A percentile compares a stretch with the other conserved stretches of the same genome.
These are phyloP conservation scores for Nycteola revayana DNA, from an alignment of 2,888 invertebrate genomes.

Conservation along the genomic window DNA sequence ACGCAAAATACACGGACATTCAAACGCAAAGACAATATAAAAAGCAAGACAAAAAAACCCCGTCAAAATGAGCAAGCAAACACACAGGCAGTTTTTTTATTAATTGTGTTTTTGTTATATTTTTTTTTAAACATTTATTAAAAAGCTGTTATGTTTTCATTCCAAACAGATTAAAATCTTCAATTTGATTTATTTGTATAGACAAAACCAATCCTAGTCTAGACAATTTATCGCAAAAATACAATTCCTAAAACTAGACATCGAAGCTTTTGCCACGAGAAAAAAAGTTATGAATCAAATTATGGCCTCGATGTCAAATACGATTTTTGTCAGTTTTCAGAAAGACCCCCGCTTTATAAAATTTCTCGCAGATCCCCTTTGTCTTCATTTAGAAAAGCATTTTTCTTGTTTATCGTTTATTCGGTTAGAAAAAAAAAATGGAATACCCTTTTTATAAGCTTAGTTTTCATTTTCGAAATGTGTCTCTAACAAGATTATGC, in stretches of 20 bases:
- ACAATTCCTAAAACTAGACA: slow-evolving; percentile 7
- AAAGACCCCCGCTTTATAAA: slow-evolving; percentile 36
- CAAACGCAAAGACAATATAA: too few species aligned
- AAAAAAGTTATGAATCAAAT: slow-evolving; percentile 41
- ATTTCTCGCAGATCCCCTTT: slow-evolving; percentile 49
- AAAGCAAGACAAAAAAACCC: too few species aligned
- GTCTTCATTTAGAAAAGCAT: slow-evolving; percentile 65
- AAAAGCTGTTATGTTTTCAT: too few species aligned
- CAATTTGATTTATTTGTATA: too few species aligned
- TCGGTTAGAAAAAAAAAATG: slow-evolving; percentile 36
- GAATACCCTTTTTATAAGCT: slow-evolving; percentile 29
- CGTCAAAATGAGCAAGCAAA: too few species aligned
- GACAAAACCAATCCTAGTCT: too few species aligned
- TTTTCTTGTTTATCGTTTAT: slow-evolving; percentile 64
- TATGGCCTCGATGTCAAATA: slow-evolving; percentile 44
- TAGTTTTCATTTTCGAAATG: slow-evolving; percentile 37
- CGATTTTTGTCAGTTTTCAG: slow-evolving; percentile 52
- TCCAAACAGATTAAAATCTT: too few species aligned
- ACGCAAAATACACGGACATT: too few species aligned
- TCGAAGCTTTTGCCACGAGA: slow-evolving; percentile 28
- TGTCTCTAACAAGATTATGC: slow-evolving; percentile 32
- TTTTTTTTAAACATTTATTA: too few species aligned
- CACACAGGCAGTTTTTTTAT: too few species aligned
- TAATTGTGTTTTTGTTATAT: too few species aligned
- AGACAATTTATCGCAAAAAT: not conserved